Percentiles rank a stretch among this genome's conserved stretches.
Evolutionary conservation across 2,888 invertebrate species (phyloP).

Genomic region (Thera obeliscata): DNA sequence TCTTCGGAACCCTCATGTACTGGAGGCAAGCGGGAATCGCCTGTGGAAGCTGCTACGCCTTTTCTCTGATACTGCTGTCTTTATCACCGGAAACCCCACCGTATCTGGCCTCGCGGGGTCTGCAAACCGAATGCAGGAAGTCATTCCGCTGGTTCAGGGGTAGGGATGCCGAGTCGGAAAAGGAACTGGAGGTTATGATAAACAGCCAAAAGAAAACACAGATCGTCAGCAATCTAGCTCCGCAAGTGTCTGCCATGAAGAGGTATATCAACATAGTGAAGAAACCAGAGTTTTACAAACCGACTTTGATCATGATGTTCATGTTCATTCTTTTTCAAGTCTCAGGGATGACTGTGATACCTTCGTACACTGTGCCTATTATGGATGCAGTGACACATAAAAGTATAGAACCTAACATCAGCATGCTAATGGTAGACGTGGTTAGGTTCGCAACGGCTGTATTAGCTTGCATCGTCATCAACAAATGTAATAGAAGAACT

Average conservation of each 20-base stretch:
- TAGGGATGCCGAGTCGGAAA: slow-evolving; percentile 65
- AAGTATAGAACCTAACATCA: slow-evolving; percentile 84
- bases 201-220: slow-evolving; percentile 64
- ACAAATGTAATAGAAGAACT: slow-evolving; percentile 84
- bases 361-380: slow-evolving; percentile 87
- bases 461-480: slow-evolving; percentile 85
- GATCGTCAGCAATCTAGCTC: slow-evolving; percentile 50
- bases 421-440: slow-evolving; percentile 87
- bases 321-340: slow-evolving; percentile 88
- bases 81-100: slow-evolving; percentile 87
- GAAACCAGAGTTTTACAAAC: slow-evolving; percentile 84
- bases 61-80: slow-evolving; percentile 80
- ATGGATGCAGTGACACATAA: slow-evolving; percentile 85
- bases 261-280: slow-evolving; percentile 56
- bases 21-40: slow-evolving; percentile 85
- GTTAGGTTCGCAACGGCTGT: slow-evolving; percentile 86
- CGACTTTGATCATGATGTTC: slow-evolving; percentile 85
- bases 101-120: slow-evolving; percentile 85
- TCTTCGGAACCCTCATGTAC: slow-evolving; percentile 85
- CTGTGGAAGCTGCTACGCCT: slow-evolving; percentile 76
- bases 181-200: slow-evolving; percentile 76
- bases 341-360: slow-evolving; percentile 88
- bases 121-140: slow-evolving; percentile 80
- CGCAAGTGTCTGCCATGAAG: slow-evolving; percentile 61
- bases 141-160: slow-evolving; percentile 86